These are phyloP conservation scores for Nasonia longicornis DNA, from an alignment of 1,140 invertebrate species.

Conservation along the genomic window DNA sequence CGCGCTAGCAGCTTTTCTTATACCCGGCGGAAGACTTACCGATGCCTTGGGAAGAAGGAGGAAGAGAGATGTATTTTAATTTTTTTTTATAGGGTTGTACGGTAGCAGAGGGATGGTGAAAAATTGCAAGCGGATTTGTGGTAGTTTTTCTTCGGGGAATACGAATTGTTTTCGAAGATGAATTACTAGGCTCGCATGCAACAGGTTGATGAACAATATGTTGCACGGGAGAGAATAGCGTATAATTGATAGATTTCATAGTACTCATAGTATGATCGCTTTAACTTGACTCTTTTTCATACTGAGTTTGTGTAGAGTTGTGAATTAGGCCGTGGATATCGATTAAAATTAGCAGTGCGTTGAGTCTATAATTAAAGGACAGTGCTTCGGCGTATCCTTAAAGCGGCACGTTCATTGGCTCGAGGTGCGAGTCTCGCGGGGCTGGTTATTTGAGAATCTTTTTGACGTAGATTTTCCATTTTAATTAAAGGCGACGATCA, in stretches of 20 bases:
- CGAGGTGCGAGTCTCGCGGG: background rate
- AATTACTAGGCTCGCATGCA: too few species aligned
- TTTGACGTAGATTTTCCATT: background rate
- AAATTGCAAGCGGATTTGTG: background rate
- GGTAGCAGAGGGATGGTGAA: background rate
- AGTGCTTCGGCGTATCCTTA: background rate
- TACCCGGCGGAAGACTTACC: background rate
- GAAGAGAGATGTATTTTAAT: background rate
- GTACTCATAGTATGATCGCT: too few species aligned
- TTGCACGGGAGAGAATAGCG: background rate
- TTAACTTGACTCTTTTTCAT: background rate
- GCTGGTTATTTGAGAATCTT: background rate
- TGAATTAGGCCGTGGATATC: conserved; percentile 20
- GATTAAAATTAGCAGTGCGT: conserved; percentile 15
- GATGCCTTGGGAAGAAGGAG: background rate
- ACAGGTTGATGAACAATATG: background rate
- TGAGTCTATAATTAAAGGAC: conserved; percentile 10
- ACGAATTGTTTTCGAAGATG: too few species aligned
- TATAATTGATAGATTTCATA: too few species aligned
- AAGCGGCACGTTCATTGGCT: background rate
- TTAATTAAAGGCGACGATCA: background rate
- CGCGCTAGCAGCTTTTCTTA: background rate
- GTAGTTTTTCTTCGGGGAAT: too few species aligned
- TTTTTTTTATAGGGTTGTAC: background rate
- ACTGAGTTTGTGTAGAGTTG: background rate